Evolutionary conservation across 2,888 invertebrate genomes (phyloP).

Genomic region (Cordilura impudica): DNA sequence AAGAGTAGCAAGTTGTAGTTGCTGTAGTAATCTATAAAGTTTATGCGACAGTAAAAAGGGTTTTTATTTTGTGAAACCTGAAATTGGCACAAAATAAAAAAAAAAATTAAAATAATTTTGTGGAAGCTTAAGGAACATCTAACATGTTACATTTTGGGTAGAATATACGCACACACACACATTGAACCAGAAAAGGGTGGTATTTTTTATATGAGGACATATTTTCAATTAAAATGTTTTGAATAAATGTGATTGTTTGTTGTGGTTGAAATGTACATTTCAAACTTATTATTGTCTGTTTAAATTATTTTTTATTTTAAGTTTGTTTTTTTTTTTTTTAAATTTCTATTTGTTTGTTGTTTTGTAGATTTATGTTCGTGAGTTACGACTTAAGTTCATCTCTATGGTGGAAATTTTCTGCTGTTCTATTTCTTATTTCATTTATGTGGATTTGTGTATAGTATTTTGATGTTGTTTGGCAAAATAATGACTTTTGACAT

Average conservation of each 20-base stretch:
- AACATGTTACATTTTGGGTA: constrained; percentile 8
- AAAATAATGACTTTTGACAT: constrained; percentile 52
- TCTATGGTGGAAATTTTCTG: constrained; percentile 2
- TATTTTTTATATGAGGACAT: background rate
- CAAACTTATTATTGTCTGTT: background rate
- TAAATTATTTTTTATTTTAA: background rate
- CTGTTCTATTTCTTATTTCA: background rate
- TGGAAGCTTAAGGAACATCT: constrained; percentile 22
- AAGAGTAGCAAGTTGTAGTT: background rate
- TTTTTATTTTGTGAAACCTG: constrained; percentile 31
- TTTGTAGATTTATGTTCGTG: constrained; percentile 8
- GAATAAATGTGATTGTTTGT: background rate
- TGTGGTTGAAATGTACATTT: no score
- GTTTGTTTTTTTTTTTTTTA: background rate
- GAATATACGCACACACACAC: background rate
- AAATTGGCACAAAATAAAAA: constrained; percentile 17
- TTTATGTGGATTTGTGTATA: constrained; percentile 9
- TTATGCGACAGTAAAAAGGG: constrained; percentile 46
- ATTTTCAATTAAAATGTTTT: background rate
- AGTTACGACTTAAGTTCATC: constrained; percentile 17
- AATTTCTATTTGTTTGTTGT: background rate
- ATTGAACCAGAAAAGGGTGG: background rate
- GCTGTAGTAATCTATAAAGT: constrained; percentile 36
- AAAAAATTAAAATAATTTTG: constrained; percentile 1
- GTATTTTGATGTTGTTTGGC: constrained; percentile 18